Evolutionary conservation across 1,140 invertebrate genomes (phyloP).

Genomic region (Stenopsyche tienmushanensis): DNA sequence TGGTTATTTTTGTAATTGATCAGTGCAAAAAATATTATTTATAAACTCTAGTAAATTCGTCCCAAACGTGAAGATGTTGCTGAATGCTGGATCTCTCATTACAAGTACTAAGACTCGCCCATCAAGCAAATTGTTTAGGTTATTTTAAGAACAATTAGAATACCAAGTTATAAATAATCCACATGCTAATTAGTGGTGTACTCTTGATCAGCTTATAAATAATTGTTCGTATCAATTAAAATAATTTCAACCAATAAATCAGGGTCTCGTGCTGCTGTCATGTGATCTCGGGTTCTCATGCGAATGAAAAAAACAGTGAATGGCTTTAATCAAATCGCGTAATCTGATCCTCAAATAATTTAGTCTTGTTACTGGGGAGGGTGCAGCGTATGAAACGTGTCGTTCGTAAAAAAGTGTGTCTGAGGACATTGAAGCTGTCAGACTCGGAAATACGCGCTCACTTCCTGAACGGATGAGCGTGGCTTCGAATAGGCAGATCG

Average conservation of each 20-base stretch:
- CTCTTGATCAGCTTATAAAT: neutral
- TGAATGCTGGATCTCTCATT: no score
- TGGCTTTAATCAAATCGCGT: conserved; percentile 27
- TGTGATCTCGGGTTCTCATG: neutral
- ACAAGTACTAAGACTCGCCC: no score
- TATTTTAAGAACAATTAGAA: no score
- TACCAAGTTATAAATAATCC: no score
- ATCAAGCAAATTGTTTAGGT: no score
- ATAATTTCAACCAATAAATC: conserved; percentile 18
- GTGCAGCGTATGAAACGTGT: conserved; percentile 7
- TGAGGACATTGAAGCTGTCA: neutral
- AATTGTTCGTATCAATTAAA: conserved; percentile 12
- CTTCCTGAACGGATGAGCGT: conserved; percentile 12
- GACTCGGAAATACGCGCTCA: neutral
- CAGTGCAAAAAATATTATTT: no score
- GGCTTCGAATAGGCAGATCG: no score
- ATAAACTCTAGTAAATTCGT: no score
- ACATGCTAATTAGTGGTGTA: no score
- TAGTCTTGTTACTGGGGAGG: neutral
- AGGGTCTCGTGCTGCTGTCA: no score
- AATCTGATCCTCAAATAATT: conserved; percentile 30
- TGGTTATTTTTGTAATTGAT: no score
- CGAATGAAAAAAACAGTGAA: conserved; percentile 17
- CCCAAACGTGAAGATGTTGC: no score
- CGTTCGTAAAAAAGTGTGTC: conserved; percentile 6